Evolutionary conservation across 2,888 invertebrate genomes (phyloP).

Genomic region (Sesamia inferens): DNA sequence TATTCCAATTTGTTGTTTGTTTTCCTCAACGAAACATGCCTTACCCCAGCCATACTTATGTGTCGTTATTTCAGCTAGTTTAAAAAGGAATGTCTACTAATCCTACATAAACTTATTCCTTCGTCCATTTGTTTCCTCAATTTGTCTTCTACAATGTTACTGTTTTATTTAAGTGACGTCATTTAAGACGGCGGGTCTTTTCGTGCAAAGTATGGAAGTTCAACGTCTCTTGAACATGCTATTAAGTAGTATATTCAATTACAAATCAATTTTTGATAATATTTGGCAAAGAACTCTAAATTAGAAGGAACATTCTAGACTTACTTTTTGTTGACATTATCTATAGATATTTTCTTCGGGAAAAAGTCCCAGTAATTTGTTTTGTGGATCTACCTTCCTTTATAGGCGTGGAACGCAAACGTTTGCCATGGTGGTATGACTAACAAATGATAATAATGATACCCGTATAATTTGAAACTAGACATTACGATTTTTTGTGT

Average conservation of each 20-base stretch:
- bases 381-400: slow-evolving; percentile 28
- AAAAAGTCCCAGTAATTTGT: slow-evolving; percentile 7
- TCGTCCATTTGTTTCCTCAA: slow-evolving; percentile 52
- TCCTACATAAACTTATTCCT: slow-evolving; percentile 28
- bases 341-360: slow-evolving; percentile 32
- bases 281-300: slow-evolving; percentile 20
- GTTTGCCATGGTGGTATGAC: slow-evolving; percentile 1
- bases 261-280: slow-evolving; percentile 30
- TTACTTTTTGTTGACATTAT: slow-evolving; percentile 30
- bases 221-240: slow-evolving; percentile 34
- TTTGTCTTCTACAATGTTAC: slow-evolving; percentile 42
- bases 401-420: slow-evolving; percentile 5
- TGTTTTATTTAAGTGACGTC: slow-evolving; percentile 18
- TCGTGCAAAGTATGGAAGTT: slow-evolving; percentile 18
- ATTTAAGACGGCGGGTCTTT: slow-evolving; percentile 14
- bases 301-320: slow-evolving; percentile 26
- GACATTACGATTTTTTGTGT: slow-evolving; percentile 17
- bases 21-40: background rate
- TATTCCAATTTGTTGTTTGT: background rate
- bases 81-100: slow-evolving; percentile 17
- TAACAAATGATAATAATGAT: slow-evolving; percentile 31
- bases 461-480: slow-evolving; percentile 37
- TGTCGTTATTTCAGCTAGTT: slow-evolving; percentile 23
- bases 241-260: slow-evolving; percentile 19
- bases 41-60: background rate